Evolutionary conservation across 2,797 vertebrate genomes (phyloP).

Genomic region (Streptopelia turtur): DNA sequence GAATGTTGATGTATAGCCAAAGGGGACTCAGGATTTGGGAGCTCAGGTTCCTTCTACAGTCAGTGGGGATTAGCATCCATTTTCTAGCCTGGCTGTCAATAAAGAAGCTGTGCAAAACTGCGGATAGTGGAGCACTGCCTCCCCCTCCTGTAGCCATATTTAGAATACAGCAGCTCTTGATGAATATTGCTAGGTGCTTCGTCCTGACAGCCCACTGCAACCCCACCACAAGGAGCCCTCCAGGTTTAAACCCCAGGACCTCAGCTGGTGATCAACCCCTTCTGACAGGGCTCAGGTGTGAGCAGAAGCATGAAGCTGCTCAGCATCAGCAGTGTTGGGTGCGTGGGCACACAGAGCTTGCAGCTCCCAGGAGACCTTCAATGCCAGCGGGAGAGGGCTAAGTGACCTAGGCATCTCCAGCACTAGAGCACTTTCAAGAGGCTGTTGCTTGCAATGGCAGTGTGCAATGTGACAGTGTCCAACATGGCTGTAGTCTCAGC

Average conservation of each 20-base stretch:
- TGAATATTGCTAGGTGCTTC: not conserved
- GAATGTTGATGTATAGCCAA: not conserved
- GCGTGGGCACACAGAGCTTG: not conserved
- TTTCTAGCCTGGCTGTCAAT: not conserved
- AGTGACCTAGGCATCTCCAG: not conserved
- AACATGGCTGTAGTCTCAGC: not conserved
- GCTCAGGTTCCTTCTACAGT: not conserved
- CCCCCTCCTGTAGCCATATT: not conserved
- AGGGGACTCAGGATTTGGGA: not conserved
- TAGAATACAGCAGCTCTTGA: not conserved
- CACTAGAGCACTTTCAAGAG: not conserved
- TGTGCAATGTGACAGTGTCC: not conserved
- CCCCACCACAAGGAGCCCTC: not conserved
- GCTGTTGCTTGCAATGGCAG: not conserved
- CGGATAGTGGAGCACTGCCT: not conserved
- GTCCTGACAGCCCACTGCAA: not conserved
- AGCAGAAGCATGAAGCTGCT: not conserved
- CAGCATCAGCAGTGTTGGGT: not conserved
- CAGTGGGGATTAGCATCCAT: not conserved
- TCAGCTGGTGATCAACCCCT: not conserved
- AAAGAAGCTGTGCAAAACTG: not conserved
- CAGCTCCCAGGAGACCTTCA: not conserved
- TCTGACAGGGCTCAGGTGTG: not conserved
- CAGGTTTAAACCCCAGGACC: not conserved
- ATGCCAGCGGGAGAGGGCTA: not conserved